These are phyloP conservation scores for Bilobella aurantiaca DNA, from an alignment of 1,140 invertebrate species.

Conservation along the genomic window DNA sequence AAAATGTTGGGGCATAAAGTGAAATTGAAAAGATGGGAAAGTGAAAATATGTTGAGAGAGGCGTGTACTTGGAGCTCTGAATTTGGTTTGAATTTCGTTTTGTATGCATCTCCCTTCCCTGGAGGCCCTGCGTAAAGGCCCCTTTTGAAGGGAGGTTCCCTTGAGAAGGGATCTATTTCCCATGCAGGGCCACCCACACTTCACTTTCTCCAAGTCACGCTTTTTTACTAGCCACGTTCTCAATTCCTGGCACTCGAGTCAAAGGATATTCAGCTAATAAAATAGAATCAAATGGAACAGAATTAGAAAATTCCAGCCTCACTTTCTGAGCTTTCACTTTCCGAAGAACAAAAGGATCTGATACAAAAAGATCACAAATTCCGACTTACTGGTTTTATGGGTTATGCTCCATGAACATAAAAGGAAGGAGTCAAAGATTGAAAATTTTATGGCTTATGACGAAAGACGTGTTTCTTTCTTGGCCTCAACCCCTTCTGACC, in stretches of 20 bases:
- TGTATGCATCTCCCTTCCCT: neutral
- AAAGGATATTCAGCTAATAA: neutral
- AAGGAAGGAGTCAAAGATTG: slow-evolving; percentile 9
- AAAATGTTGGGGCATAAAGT: no score
- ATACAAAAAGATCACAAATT: neutral
- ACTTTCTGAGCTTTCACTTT: neutral
- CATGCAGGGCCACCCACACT: neutral
- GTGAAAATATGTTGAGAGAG: no score
- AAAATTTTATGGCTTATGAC: slow-evolving; percentile 9
- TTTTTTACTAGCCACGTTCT: neutral
- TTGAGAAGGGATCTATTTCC: neutral
- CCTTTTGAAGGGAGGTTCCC: neutral
- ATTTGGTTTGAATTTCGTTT: neutral
- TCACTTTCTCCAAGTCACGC: neutral
- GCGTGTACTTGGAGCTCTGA: no score
- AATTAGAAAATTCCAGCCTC: neutral
- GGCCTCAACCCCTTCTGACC: neutral
- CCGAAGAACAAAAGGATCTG: slow-evolving; percentile 1
- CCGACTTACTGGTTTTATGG: neutral
- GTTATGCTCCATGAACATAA: slow-evolving; percentile 9
- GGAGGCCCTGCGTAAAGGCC: neutral
- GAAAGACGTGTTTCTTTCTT: neutral
- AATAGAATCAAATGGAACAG: neutral
- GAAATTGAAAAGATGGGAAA: no score
- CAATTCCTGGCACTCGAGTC: neutral